Evolutionary conservation across 1,140 invertebrate genomes (phyloP).

Genomic region (Microplitis mediator): DNA sequence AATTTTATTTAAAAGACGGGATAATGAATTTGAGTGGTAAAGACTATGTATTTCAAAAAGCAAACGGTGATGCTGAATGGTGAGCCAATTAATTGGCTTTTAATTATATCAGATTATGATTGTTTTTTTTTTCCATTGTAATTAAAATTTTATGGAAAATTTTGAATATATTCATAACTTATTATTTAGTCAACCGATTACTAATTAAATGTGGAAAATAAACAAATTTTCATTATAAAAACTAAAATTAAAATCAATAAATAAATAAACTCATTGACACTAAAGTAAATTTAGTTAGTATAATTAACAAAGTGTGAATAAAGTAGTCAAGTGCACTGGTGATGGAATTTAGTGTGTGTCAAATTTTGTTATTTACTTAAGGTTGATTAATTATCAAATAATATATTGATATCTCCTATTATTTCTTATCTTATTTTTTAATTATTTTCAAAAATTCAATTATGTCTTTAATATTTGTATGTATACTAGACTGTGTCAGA

Average conservation of each 20-base stretch:
- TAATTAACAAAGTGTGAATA: constrained; percentile 10
- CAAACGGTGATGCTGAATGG: constrained; percentile 99
- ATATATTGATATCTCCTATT: constrained; percentile 13
- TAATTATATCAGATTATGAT: not conserved
- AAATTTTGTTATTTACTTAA: constrained; percentile 23
- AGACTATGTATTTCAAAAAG: constrained; percentile 99
- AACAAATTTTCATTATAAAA: not conserved
- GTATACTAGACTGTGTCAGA: too few relatives aligned
- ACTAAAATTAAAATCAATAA: not conserved
- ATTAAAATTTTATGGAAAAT: not conserved
- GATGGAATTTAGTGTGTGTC: constrained; percentile 27
- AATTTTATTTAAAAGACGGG: constrained; percentile 98
- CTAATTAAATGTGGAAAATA: not conserved
- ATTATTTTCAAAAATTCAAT: not conserved
- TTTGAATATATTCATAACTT: too few relatives aligned
- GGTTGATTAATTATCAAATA: constrained; percentile 19
- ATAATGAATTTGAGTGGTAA: constrained; percentile 99
- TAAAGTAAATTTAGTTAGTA: not conserved
- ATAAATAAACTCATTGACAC: not conserved
- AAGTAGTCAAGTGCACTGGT: constrained; percentile 21
- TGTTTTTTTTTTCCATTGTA: not conserved
- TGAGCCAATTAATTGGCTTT: constrained; percentile 59
- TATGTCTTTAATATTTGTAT: not conserved
- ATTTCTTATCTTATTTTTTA: not conserved
- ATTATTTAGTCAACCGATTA: too few relatives aligned